Base-by-base conservation (phyloP, 2,113 vertebrate species). In the Silurus glanis region DNA sequence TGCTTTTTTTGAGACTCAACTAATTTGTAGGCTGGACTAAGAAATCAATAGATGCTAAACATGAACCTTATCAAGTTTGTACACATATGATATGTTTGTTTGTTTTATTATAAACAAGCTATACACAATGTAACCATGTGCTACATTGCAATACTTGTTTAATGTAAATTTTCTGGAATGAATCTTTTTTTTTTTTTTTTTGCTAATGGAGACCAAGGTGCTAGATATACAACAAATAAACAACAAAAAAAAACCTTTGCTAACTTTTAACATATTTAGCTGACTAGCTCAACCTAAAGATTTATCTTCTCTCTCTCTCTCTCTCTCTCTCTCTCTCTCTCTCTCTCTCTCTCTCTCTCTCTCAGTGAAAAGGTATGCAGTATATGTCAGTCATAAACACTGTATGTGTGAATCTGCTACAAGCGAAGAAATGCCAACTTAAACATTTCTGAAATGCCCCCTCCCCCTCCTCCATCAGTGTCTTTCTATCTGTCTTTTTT, bases 401-500 rank as follows among this genome's bases (percentile, higher is more conserved):
- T 53, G 23, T 53, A 76, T 76, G 2, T 55, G 23, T 25, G 8
- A 25, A 53, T 76, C 74, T n/a, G 23, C 49, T 76, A n/a, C 23
- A n/a, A 25, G 23, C 21, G 3, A 76, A 76, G 17, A 76, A 76
- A 79, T 59, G 8, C 25, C 53, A 79, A 58, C 47, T 58, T 79
- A 59, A 58, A 79, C 53, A 79, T 58, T 79, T 28, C 13, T 28
- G 74, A 76, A 76, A 25, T 76, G 21, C 49, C 74, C 49, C 75
- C 1, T 74, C 17, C 0, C 28, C 49, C 74, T 76, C 17, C 21
- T 13, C 19, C 51, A 10, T 51, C 6, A 45, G 28, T 71, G 2
- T 58, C 56, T 58, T 14, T 58, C 56, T 58, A 1, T 66, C 67
- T 19, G 14, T 45, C 7, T 72, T 19, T 76, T 25, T 67, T 51